Base-by-base conservation (phyloP, 2,888 invertebrate genomes). In the Autographa pulchrina region DNA sequence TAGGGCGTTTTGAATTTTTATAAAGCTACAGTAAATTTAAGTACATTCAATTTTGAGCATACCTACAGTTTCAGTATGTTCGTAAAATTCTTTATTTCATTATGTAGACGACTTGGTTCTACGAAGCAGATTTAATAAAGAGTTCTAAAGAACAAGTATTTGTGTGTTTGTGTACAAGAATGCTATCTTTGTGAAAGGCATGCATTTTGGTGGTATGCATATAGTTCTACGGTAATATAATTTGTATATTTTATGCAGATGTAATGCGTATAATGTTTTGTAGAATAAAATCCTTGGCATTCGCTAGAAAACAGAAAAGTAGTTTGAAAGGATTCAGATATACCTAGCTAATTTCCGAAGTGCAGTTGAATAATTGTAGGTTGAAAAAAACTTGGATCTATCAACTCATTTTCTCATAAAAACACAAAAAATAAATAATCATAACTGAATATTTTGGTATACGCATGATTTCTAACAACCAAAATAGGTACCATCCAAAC, bases 91-190 rank as follows among this genome's bases (percentile, higher is more conserved):
- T 62, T 48, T 18, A 63, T 71, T 63, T 69, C 72, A 74, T 67
- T 62, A 65, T 68, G 65, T 62, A 67, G 60, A 66, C 38, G 25
- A 63, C 35, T 64, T 1, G 56, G 5, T 59, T 38, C 11, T 38
- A 2, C 2, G 38, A 2, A 11, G 54, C 48, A 62, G 54, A 80
- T 81, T 80, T 81, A 78, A 80, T 81, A 80, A 81, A 75, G 72
- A 43, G 25, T 73, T 61, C 35, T 61, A 75, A 68, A 75, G 63
- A 62, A 56, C 41, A 66, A 66, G 14, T 60, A 66, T 69, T 69
- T 56, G 18, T 75, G 75, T 65, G 70, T 66, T 78, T 52, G 35
- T 59, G 18, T 64, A 54, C 9, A 75, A 70, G 66, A 62, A 25
- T 35, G 11, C 78, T 77, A 68, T 77, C 72, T 56, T 66, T 58